These are phyloP conservation scores for Leptopilina clavipes DNA, from an alignment of 1,140 invertebrate species.

Conservation along the genomic window DNA sequence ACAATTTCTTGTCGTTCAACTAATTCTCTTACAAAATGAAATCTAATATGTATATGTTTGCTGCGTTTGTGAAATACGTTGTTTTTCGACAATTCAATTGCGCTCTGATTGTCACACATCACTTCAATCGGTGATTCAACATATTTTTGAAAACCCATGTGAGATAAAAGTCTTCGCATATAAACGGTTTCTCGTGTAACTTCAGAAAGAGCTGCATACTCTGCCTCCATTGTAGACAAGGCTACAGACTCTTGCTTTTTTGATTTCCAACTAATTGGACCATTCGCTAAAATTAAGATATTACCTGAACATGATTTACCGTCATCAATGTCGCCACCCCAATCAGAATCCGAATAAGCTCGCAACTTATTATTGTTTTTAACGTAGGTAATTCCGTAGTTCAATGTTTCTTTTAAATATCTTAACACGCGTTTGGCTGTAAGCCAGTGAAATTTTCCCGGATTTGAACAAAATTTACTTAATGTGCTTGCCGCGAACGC, in stretches of 20 bases:
- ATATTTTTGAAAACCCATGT: constrained; percentile 34
- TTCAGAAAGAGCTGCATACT: constrained; percentile 36
- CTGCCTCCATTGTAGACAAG: constrained; percentile 38
- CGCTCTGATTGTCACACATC: constrained; percentile 35
- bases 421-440: neutral
- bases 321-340: constrained; percentile 40
- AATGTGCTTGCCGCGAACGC: no score
- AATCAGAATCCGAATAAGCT: constrained; percentile 41
- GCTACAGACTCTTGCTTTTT: constrained; percentile 38
- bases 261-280: constrained; percentile 39
- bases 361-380: neutral
- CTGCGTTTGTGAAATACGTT: constrained; percentile 18
- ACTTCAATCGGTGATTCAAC: constrained; percentile 12
- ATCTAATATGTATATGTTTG: constrained; percentile 38
- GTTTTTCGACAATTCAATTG: constrained; percentile 22
- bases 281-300: constrained; percentile 15
- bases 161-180: constrained; percentile 22
- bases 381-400: neutral
- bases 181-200: constrained; percentile 18
- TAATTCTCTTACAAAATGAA: constrained; percentile 32
- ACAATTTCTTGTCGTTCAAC: neutral
- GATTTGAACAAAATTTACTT: neutral
- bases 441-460: neutral
- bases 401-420: neutral
- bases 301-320: constrained; percentile 42